A percentile compares a stretch with the other conserved stretches of the same genome.
Evolutionary conservation across 2,888 invertebrate species (phyloP).

Genomic region (Phyllotreta striolata): DNA sequence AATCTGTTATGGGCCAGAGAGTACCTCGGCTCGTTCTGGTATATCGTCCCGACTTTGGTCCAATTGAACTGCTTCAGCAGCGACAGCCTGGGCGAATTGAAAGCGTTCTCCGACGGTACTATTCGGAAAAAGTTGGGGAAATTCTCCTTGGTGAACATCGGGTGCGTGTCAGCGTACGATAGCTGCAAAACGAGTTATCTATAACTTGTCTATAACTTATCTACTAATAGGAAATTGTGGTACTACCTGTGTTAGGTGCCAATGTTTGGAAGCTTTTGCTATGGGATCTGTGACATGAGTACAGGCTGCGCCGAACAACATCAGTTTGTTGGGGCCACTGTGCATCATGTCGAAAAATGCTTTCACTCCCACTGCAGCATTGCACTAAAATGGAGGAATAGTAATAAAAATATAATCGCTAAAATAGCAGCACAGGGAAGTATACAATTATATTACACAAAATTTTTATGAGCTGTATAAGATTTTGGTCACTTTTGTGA

Average conservation of each 20-base stretch:
- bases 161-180: conserved; percentile 97
- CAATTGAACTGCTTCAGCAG: conserved; percentile 93
- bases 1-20: conserved; percentile 75
- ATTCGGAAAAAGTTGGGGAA: conserved; percentile 97
- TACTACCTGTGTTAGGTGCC: conserved; percentile 91
- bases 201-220: conserved; percentile 7
- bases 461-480: no score
- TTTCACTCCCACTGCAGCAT: conserved; percentile 92
- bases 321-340: conserved; percentile 88
- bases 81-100: conserved; percentile 90
- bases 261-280: conserved; percentile 95
- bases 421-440: not conserved
- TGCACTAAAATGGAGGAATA: conserved; percentile 74
- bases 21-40: conserved; percentile 94
- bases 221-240: not conserved
- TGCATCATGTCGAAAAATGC: conserved; percentile 98
- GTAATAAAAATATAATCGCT: not conserved
- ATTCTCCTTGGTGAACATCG: conserved; percentile 92
- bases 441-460: no score
- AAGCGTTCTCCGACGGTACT: conserved; percentile 95
- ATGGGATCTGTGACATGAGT: conserved; percentile 97
- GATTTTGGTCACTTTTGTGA: no score
- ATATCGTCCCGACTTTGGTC: conserved; percentile 96
- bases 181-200: conserved; percentile 66
- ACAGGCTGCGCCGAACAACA: conserved; percentile 96